Evolutionary conservation across 1,140 invertebrate genomes (phyloP), one percentile per base, ranked within the genome.

Genomic region (Papilio polytes): DNA sequence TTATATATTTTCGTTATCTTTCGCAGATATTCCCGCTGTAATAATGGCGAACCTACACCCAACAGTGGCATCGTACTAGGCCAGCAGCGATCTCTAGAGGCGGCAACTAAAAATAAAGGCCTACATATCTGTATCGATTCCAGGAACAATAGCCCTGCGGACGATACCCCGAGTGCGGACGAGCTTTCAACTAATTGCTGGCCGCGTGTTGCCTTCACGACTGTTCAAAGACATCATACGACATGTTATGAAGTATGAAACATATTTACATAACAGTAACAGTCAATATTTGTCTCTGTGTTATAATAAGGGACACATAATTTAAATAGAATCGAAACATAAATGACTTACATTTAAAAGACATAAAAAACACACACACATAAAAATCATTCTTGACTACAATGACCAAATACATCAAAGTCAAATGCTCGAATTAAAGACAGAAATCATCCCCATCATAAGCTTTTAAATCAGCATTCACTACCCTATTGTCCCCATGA

Each of bases 51-150:
- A 18, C 70, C 70, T 73, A 44, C 13, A 46, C 36, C 15, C 22
- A 46, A 74, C 44, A 74, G 72, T 44, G 22, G 46, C 74, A 51
- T 51, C 74, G 44, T 76, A 76, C 44, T 76, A 76, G 74, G 74
- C 44, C 41, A 51, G 74, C n/a, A 51, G 74, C 74, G 74, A 48
- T 51, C 74, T 46, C 8, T 48, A 51, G 41, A 74, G 73, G 41
- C 74, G 41, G 74, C 74, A 48, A 76, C 74, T 76, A 76, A 76
- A 76, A 76, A 76, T 76, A 76, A 76, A 76, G 74, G 22, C 74
- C 74, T 22, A 76, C 46, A 76, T 76, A 76, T 48, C 74, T 13
- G 22, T 76, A 76, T 76, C 74, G 74, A 76, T 76, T 76, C 74
- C 46, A 26, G 41, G 74, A 76, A 76, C 74, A 76, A 76, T 76